Evolutionary conservation across 2,797 vertebrate species (phyloP).

Genomic region (Cheirogaleus major): DNA sequence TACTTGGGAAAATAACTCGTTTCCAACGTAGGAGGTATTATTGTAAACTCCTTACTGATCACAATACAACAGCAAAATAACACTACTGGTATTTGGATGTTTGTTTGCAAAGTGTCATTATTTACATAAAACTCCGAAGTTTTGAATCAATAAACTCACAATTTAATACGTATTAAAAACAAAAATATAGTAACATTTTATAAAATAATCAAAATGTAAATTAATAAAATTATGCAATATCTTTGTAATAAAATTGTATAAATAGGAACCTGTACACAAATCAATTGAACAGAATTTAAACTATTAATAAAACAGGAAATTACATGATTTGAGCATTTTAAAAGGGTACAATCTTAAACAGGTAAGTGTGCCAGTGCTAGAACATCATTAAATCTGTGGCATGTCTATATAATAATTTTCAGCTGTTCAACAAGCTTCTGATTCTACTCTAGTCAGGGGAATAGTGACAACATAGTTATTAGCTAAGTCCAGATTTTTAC

Average conservation of each 20-base stretch:
- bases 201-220: not conserved
- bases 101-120: not conserved
- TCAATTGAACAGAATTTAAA: not conserved
- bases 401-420: not conserved
- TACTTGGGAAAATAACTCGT: not conserved
- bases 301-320: not conserved
- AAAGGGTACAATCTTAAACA: not conserved
- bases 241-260: not conserved
- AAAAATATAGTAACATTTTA: constrained; percentile 7
- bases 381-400: not conserved
- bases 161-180: not conserved
- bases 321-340: not conserved
- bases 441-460: not conserved
- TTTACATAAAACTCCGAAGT: not conserved
- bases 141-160: not conserved
- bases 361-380: not conserved
- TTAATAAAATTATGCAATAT: not conserved
- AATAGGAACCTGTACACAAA: not conserved
- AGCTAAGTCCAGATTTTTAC: not conserved
- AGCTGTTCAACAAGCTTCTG: not conserved
- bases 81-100: not conserved
- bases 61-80: not conserved
- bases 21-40: not conserved
- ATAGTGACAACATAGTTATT: not conserved
- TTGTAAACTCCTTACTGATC: not conserved